A percentile compares a stretch with the other conserved stretches of the same genome.
Evolutionary conservation across 2,888 invertebrate genomes (phyloP).

Genomic region (Thalpophila matura): DNA sequence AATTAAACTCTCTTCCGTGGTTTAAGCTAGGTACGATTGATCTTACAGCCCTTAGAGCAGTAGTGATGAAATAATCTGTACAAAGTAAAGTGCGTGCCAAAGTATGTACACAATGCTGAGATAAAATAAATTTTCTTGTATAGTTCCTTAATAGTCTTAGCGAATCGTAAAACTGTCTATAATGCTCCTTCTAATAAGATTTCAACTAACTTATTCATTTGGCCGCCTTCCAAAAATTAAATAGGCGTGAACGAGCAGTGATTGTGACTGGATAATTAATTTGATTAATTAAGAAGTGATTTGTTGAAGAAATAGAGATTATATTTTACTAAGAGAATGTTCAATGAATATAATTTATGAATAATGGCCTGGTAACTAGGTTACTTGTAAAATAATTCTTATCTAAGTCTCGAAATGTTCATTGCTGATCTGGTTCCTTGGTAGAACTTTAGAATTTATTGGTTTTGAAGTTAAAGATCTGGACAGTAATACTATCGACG

Average conservation of each 20-base stretch:
- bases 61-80: too few species aligned
- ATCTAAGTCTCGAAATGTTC: too few species aligned
- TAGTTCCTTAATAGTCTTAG: background rate
- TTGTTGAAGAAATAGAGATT: constrained; percentile 46
- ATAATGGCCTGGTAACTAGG: constrained; percentile 4
- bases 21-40: too few species aligned
- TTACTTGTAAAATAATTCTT: constrained; percentile 3
- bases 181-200: constrained; percentile 34
- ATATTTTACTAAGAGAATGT: constrained; percentile 21
- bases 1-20: too few species aligned
- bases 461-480: too few species aligned
- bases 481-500: too few species aligned
- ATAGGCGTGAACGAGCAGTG: constrained; percentile 48
- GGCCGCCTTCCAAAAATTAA: constrained; percentile 62
- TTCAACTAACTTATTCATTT: constrained; percentile 56
- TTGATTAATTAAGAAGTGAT: constrained; percentile 60
- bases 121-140: too few species aligned
- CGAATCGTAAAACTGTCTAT: constrained; percentile 19
- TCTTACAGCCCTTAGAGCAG: too few species aligned
- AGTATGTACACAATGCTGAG: too few species aligned
- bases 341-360: constrained; percentile 39
- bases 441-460: too few species aligned
- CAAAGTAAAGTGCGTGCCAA: too few species aligned
- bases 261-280: constrained; percentile 55
- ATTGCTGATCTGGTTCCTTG: too few species aligned